A percentile compares a stretch with the other conserved stretches of the same genome.
Conservation (phyloP, 2,113 vertebrate species). For the Zosterops pallidus region DNA sequence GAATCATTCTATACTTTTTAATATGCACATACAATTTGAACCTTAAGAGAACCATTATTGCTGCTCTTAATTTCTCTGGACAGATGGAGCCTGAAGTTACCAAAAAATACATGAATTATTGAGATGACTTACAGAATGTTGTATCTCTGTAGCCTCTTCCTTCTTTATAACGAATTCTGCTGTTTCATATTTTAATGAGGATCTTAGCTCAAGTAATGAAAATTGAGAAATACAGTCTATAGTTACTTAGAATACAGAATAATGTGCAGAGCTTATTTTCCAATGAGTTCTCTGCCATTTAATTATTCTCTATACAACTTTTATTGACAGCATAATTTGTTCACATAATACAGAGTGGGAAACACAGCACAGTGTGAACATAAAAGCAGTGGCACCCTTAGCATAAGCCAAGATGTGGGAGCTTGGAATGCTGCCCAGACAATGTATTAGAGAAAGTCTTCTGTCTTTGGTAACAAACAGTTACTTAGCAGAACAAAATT, state of each 20-base stretch:
- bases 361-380: slow-evolving; percentile 27
- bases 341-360: neutral
- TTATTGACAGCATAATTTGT: slow-evolving; percentile 25
- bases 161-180: neutral
- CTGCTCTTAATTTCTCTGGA: neutral
- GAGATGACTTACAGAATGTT: neutral
- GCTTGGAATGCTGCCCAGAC: slow-evolving; percentile 19
- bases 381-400: slow-evolving; percentile 27
- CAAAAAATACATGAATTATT: neutral
- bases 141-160: neutral
- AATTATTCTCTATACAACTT: neutral
- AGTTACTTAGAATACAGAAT: neutral
- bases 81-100: neutral
- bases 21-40: neutral
- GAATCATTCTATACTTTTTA: neutral
- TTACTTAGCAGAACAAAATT: slow-evolving; percentile 32
- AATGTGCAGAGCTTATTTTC: neutral
- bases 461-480: slow-evolving; percentile 1
- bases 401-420: slow-evolving; percentile 25
- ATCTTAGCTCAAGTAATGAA: slow-evolving; percentile 9
- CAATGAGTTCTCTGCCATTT: neutral
- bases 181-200: slow-evolving; percentile 21
- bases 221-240: neutral
- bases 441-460: neutral
- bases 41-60: neutral